These are phyloP conservation scores for Sebastes goodei DNA, from an alignment of 2,797 vertebrate species.

Conservation along the genomic window DNA sequence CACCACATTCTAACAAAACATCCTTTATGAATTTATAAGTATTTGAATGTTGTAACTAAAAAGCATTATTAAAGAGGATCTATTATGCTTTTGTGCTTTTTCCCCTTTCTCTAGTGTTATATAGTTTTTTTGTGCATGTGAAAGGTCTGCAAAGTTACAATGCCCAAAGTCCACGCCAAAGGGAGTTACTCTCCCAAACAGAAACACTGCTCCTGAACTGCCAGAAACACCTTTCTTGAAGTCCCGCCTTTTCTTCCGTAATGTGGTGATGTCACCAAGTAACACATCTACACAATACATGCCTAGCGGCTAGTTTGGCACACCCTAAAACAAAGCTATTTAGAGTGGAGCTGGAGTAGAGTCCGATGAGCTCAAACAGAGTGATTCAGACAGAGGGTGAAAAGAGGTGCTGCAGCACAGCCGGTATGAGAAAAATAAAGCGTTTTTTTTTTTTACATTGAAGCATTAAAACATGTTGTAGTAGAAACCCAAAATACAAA, in stretches of 20 bases:
- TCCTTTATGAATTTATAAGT: neutral
- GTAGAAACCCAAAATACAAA: neutral
- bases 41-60: neutral
- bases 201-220: neutral
- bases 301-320: neutral
- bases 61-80: neutral
- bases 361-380: neutral
- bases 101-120: neutral
- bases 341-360: neutral
- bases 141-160: neutral
- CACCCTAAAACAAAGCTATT: neutral
- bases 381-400: neutral
- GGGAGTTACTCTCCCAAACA: neutral
- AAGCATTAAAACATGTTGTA: neutral
- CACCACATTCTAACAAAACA: neutral
- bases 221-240: neutral
- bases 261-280: neutral
- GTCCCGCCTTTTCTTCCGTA: neutral
- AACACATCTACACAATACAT: neutral
- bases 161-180: neutral
- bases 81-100: neutral
- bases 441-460: neutral
- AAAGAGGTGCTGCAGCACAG: neutral
- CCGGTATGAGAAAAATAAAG: neutral
- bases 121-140: neutral